Base-by-base conservation (phyloP, 64 coral and sea anemone species). In the Exaiptasia diaphana region DNA sequence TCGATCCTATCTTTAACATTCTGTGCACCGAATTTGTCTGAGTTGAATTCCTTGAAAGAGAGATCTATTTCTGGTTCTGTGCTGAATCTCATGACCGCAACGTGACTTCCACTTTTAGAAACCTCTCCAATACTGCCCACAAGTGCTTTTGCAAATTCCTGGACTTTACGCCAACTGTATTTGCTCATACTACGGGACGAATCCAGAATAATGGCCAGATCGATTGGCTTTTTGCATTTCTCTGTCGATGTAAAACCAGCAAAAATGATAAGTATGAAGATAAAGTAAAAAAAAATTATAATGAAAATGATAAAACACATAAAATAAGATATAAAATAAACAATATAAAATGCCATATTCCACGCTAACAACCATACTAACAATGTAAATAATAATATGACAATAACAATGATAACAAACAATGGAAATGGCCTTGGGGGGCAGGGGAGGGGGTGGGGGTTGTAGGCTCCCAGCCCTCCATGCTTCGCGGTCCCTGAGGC, bases 171-270 rank as follows among this genome's bases (percentile, higher is more conserved):
- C 82, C 82, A 85, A 70, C 75, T 64, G 3, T 26, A 44, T 0
- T 28, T 22, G 21, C 82, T 56, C 4, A 75, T 33, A 58, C 82
- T 85, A 54, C 69, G 68, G n/a, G 82, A 85, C 17, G 82, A 85
- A 38, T 85, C 82, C 17, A 85, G 34, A 18, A 85, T 17, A 73
- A 85, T 75, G 48, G 68, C 82, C 4, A 85, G 5, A 58, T 85
- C 82, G 14, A 44, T 37, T 15, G 42, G n/a, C 17, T 38, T 10
- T 2, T 44, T 80, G 37, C 76, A 80, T 46, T 80, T 38, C 10
- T 12, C 49, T 52, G 49, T 52, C n/a, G n/a, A 52, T 12, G 10
- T 12, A 52, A 12, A 52, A 52, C 49, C n/a, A n/a, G n/a, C n/a
- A n/a, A n/a, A n/a, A n/a, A n/a, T n/a, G n/a, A n/a, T n/a, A n/a